Evolutionary conservation across 2,113 vertebrate genomes (phyloP).

Genomic region (Apus apus): DNA sequence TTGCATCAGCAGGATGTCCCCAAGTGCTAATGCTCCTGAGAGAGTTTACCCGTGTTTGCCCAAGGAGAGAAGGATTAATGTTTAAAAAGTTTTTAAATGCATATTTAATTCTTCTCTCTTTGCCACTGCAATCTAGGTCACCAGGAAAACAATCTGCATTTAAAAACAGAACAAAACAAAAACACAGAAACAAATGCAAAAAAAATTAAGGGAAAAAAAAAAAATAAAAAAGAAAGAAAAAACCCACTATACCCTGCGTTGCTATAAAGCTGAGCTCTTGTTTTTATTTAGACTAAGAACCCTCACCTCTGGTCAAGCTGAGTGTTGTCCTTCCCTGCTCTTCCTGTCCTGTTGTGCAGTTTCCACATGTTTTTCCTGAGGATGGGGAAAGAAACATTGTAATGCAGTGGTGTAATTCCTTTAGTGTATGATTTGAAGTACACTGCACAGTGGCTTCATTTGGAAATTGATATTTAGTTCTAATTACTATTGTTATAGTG

Average conservation of each 20-base stretch:
- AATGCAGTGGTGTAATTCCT: background rate
- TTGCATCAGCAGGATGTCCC: slow-evolving; percentile 28
- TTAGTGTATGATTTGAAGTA: background rate
- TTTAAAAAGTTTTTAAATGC: slow-evolving; percentile 32
- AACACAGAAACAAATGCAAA: background rate
- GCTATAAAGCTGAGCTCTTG: background rate
- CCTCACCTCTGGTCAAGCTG: background rate
- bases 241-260: background rate
- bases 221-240: background rate
- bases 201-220: too few relatives aligned
- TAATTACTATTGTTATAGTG: background rate
- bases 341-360: background rate
- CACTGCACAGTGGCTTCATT: background rate
- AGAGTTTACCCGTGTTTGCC: slow-evolving; percentile 50
- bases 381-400: background rate
- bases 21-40: slow-evolving; percentile 22
- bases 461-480: slow-evolving; percentile 44
- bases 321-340: background rate
- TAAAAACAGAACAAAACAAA: background rate
- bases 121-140: slow-evolving; percentile 4
- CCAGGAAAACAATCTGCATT: background rate
- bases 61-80: slow-evolving; percentile 20
- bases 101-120: slow-evolving; percentile 31
- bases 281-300: background rate
- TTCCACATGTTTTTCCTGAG: background rate